Base-by-base conservation (phyloP, 2,797 vertebrate species). In the Gymnothorax javanicus region DNA sequence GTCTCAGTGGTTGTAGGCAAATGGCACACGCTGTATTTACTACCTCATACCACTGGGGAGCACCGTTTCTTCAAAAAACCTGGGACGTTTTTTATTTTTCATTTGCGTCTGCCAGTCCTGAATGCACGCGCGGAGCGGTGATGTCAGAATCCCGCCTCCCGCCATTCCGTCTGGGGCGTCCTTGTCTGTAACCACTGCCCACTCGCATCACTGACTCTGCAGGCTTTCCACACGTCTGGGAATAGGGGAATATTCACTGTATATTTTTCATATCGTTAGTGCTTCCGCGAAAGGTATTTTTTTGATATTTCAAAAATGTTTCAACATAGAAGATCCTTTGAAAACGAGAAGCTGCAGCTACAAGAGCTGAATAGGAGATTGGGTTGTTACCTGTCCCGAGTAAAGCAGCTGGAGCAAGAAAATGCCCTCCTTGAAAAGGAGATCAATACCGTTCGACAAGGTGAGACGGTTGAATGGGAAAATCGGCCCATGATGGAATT, bases 361-460 rank as follows among this genome's bases (percentile, higher is more conserved):
- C 97, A 95, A 91, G 96, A 97, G 92, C 97, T 99, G 87, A 99
- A 99, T 92, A 90, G 92, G 91, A 96, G 97, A 88, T 95, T 99
- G 56, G 88, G 91, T 25, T 96, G 97, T 60, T 99, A 99, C 86
- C 94, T 99, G 67, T 93, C 93, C 88, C 94, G 97, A 81, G 97
- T 97, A 13, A 95, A 97, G 91, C 95, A 97, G 85, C 88, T 99
- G 93, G 98, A 99, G 95, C 94, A 95, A 50, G 98, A 99, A 91
- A 99, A 99, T 90, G 91, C 92, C 82, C 91, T 90, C 64, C 94
- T 99, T 56, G 91, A 96, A 0, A 86, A 89, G 11, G 97, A 98
- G 91, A 95, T 99, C 73, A 94, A 93, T 25, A 86, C 92, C 87
- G 91, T 97, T 86, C 93, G 94, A 62, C 92, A 94, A 9, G 90